Evolutionary conservation across 2,888 invertebrate genomes (phyloP).

Genomic region (Tetranychus piercei): DNA sequence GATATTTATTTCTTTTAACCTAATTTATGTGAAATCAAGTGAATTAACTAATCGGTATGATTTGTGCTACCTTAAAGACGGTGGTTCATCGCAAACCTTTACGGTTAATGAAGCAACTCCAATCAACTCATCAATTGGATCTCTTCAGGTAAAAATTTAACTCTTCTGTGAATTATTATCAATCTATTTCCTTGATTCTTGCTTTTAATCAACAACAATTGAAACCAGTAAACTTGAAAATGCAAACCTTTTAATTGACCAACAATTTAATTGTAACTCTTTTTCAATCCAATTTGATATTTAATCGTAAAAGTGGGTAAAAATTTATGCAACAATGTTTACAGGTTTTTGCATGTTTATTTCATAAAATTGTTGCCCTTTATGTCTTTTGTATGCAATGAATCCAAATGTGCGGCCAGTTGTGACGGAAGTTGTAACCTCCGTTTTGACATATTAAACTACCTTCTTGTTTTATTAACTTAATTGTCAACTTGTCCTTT

Average conservation of each 20-base stretch:
- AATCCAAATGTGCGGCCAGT: not conserved
- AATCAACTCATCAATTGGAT: constrained; percentile 58
- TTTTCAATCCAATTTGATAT: too few species aligned
- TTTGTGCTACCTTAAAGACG: constrained; percentile 70
- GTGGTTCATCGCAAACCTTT: constrained; percentile 74
- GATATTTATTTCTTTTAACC: too few species aligned
- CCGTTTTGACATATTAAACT: not conserved
- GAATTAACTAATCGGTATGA: constrained; percentile 29
- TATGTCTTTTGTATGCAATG: too few species aligned
- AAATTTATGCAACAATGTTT: too few species aligned
- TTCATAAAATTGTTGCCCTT: too few species aligned
- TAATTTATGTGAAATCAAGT: too few species aligned
- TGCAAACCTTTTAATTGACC: not conserved
- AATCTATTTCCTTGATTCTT: not conserved
- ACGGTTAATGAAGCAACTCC: constrained; percentile 67
- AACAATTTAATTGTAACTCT: not conserved
- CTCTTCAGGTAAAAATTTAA: constrained; percentile 19
- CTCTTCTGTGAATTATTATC: not conserved
- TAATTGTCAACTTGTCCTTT: too few species aligned
- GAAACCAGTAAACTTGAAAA: not conserved
- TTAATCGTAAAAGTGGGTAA: too few species aligned
- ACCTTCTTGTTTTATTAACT: not conserved
- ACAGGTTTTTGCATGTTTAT: too few species aligned
- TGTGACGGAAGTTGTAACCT: not conserved
- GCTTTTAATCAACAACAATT: not conserved